Conservation (phyloP, 2,888 invertebrate species). For the Arenicola marina region DNA sequence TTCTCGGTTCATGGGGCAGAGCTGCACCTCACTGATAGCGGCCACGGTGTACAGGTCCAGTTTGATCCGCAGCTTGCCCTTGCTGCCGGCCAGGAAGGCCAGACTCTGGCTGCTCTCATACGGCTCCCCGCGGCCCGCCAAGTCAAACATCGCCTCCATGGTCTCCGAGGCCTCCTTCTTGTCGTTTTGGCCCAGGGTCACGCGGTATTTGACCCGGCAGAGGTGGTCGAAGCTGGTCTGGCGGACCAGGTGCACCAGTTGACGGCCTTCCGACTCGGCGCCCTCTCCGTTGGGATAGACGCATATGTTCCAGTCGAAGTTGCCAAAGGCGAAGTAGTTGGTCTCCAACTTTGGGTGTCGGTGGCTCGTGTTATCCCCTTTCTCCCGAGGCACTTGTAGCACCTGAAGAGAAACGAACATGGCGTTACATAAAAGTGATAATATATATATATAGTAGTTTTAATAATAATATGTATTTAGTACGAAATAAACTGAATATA, state of each 20-base stretch:
- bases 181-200: constrained; percentile 61
- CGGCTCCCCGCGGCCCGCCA: constrained; percentile 39
- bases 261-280: constrained; percentile 46
- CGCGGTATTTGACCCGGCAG: constrained; percentile 73
- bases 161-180: constrained; percentile 48
- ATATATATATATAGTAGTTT: too few species aligned
- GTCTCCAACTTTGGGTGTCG: constrained; percentile 65
- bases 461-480: too few species aligned
- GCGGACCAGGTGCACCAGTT: constrained; percentile 67
- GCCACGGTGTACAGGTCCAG: constrained; percentile 77
- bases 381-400: constrained; percentile 22
- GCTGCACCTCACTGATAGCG: constrained; percentile 68
- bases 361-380: constrained; percentile 19
- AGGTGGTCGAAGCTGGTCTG: constrained; percentile 82
- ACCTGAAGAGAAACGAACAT: constrained; percentile 14
- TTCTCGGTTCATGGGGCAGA: constrained; percentile 44
- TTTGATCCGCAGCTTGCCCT: constrained; percentile 67
- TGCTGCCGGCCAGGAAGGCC: constrained; percentile 40
- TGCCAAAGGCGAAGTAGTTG: constrained; percentile 77
- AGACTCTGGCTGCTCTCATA: constrained; percentile 47
- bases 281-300: constrained; percentile 53
- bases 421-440: too few species aligned
- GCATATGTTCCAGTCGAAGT: constrained; percentile 79
- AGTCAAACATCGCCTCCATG: constrained; percentile 50
- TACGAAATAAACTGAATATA: too few species aligned